These are phyloP conservation scores for Fringilla coelebs DNA, from an alignment of 2,797 vertebrate species.

Conservation along the genomic window DNA sequence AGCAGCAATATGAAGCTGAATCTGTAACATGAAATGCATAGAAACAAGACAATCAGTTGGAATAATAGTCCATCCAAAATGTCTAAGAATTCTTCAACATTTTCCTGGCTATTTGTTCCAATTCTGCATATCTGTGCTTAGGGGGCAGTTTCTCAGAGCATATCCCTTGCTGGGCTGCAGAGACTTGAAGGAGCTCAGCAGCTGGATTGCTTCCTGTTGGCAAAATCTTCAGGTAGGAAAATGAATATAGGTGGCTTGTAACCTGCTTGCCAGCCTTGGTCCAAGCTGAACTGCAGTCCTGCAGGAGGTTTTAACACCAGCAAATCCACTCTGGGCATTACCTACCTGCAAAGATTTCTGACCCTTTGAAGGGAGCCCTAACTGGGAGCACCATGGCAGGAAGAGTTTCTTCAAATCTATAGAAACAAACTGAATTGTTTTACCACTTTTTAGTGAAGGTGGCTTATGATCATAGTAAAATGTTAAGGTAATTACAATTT, in stretches of 20 bases:
- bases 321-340: not conserved
- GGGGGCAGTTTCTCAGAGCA: not conserved
- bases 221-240: not conserved
- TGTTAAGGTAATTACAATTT: not conserved
- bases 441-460: not conserved
- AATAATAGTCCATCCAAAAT: not conserved
- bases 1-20: not conserved
- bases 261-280: not conserved
- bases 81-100: not conserved
- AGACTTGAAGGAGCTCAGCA: not conserved
- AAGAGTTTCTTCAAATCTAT: not conserved
- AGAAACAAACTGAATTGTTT: not conserved
- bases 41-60: not conserved
- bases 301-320: not conserved
- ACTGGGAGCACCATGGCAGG: not conserved
- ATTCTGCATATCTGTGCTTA: not conserved
- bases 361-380: not conserved
- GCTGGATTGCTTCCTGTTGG: not conserved
- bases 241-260: not conserved
- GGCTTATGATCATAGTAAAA: not conserved
- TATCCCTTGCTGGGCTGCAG: accelerated
- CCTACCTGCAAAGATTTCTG: not conserved
- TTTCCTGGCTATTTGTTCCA: not conserved
- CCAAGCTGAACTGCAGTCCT: not conserved
- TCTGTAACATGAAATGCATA: not conserved